Evolutionary conservation across 2,797 vertebrate genomes (phyloP), one percentile per base, ranked within the genome.

Genomic region (Choloepus didactylus): DNA sequence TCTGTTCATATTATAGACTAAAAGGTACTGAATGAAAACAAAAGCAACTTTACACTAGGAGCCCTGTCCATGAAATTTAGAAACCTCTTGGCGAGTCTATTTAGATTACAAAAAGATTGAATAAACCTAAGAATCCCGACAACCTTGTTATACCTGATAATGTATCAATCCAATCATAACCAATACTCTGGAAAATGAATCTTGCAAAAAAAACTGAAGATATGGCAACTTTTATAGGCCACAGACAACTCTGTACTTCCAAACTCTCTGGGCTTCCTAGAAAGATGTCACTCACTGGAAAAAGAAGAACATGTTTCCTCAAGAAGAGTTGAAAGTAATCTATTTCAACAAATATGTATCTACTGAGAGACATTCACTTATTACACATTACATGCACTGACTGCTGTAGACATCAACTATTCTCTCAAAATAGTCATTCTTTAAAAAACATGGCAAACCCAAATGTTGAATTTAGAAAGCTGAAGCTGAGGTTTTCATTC

Each of bases 401-500:
- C 66, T 54, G 38, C 51, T 54, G 2, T n/a, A 76, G 18, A 69
- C 23, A 97, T 51, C 46, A 83, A 44, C 82, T 75, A 46, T 56
- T 92, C 6, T 15, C n/a, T 83, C 79, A 89, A 90, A 95, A 96
- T 0, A 88, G 79, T 84, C 76, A 49, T 49, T 73, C 51, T 76
- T 95, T 92, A 1, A 81, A 95, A 95, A 86, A 49, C 25, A 46
- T 92, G 51, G 46, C 35, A 95, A 95, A 89, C 10, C 51, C 75
- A 79, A 73, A 90, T 75, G 59, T 12, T 89, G 81, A 91, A 91
- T 79, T 73, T 38, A 93, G 31, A 91, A 90, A 95, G 69, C 51
- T 64, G 23, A 95, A 95, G 60, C 25, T 80, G 54, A 96, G 54
- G 38, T 85, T 94, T 93, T 95, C 83, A 86, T 90, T 94, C 62